phyloP scores from a whole-genome alignment of 2,888 invertebrate species.

The Ligdia adustata region DNA sequence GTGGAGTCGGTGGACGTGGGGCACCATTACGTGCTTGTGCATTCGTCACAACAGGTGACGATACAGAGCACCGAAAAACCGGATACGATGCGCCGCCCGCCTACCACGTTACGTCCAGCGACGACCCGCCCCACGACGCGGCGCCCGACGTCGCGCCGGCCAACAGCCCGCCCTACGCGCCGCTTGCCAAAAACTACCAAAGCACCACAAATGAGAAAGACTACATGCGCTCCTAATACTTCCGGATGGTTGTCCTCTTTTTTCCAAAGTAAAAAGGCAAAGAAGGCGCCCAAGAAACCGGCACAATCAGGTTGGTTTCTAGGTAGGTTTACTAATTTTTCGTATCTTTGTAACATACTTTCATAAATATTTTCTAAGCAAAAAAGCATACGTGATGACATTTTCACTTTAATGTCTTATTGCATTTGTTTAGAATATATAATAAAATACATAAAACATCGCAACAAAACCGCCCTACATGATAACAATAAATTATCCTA shows the following conservation, averaged over 20 bases:
- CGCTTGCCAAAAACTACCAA: slow-evolving; percentile 56
- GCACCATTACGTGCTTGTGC: slow-evolving; percentile 57
- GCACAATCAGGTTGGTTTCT: slow-evolving; percentile 70
- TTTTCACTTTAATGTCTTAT: no score
- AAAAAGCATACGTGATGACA: no score
- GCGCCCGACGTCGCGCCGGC: slow-evolving; percentile 40
- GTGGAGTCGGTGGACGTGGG: slow-evolving; percentile 47
- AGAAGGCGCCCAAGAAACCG: slow-evolving; percentile 57
- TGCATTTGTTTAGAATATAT: no score
- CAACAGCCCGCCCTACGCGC: slow-evolving; percentile 39
- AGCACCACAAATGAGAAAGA: slow-evolving; percentile 52
- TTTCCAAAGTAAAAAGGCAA: slow-evolving; percentile 58
- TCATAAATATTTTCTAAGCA: no score
- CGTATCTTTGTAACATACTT: slow-evolving; percentile 3
- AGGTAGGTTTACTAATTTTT: slow-evolving; percentile 53
- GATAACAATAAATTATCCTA: no score
- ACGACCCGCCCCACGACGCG: slow-evolving; percentile 40
- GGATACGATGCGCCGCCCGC: slow-evolving; percentile 39
- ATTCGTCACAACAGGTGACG: slow-evolving; percentile 40
- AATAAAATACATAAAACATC: no score
- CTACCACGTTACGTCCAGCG: slow-evolving; percentile 42
- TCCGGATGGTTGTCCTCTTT: slow-evolving; percentile 65
- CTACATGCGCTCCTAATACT: slow-evolving; percentile 59
- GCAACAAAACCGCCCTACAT: no score
- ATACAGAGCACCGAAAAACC: slow-evolving; percentile 45